These are phyloP conservation scores for Epistrophe eligans DNA, from an alignment of 2,888 invertebrate genomes.

Conservation along the genomic window DNA sequence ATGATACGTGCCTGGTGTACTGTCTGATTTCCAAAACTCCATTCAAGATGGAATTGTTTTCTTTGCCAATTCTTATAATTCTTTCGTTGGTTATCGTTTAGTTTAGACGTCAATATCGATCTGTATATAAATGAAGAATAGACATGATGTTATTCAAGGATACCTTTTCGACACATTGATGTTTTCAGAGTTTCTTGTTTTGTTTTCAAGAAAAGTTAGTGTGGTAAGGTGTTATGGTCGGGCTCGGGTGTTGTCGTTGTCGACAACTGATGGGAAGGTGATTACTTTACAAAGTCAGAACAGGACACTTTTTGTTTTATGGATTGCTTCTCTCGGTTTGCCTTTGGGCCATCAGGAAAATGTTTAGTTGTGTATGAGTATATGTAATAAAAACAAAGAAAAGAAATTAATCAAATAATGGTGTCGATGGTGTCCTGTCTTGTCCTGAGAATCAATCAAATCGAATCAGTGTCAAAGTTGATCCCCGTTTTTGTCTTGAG, in stretches of 20 bases:
- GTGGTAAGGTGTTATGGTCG: background rate
- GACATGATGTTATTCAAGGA: slow-evolving; percentile 8
- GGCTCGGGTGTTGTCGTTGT: background rate
- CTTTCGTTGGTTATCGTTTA: background rate
- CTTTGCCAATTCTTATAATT: background rate
- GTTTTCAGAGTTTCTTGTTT: background rate
- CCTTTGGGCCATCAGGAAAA: background rate
- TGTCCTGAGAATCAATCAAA: slow-evolving; percentile 64
- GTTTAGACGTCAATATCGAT: background rate
- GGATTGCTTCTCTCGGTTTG: background rate
- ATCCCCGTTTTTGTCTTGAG: slow-evolving; percentile 53
- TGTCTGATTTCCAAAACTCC: background rate
- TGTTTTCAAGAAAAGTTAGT: background rate
- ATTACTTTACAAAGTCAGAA: slow-evolving; percentile 16
- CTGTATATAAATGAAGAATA: background rate
- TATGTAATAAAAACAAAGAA: background rate
- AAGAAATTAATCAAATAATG: slow-evolving; percentile 47
- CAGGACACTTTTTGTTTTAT: background rate
- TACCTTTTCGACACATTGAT: background rate
- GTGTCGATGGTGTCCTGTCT: slow-evolving; percentile 60
- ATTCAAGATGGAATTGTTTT: background rate
- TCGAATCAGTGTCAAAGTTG: slow-evolving; percentile 68
- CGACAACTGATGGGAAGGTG: slow-evolving; percentile 2
- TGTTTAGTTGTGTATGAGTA: background rate
- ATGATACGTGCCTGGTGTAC: background rate